Evolutionary conservation across 2,888 invertebrate species (phyloP).

Genomic region (Deroplatys truncata): DNA sequence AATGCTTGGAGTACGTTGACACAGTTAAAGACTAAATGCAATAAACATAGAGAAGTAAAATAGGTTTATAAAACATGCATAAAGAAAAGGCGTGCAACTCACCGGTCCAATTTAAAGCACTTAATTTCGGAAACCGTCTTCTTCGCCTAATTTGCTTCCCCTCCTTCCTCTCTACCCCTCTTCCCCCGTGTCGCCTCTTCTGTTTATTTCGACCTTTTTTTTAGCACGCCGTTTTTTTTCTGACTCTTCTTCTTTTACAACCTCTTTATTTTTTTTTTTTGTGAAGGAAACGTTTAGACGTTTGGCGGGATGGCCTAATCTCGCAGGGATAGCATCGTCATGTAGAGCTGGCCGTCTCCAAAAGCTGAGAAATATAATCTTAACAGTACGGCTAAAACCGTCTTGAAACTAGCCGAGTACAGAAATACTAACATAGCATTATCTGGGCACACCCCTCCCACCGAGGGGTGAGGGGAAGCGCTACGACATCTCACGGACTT

Average conservation of each 20-base stretch:
- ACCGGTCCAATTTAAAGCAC: background rate
- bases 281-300: background rate
- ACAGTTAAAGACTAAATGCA: background rate
- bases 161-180: background rate
- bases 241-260: background rate
- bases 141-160: background rate
- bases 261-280: background rate
- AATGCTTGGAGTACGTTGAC: background rate
- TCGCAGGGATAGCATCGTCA: background rate
- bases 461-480: background rate
- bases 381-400: conserved; percentile 24
- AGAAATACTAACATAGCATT: conserved; percentile 30
- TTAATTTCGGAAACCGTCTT: background rate
- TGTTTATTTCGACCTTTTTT: background rate
- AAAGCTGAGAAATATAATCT: conserved; percentile 19
- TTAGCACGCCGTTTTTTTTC: background rate
- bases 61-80: background rate
- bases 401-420: conserved; percentile 30
- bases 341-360: background rate
- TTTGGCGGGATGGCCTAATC: background rate
- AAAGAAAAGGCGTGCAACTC: background rate
- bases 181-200: background rate
- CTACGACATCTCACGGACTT: background rate
- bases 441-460: conserved; percentile 16
- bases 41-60: background rate